Evolutionary conservation across 2,113 vertebrate genomes (phyloP), one percentile per base, ranked within the genome.

Genomic region (Pelecanoides urinatrix): DNA sequence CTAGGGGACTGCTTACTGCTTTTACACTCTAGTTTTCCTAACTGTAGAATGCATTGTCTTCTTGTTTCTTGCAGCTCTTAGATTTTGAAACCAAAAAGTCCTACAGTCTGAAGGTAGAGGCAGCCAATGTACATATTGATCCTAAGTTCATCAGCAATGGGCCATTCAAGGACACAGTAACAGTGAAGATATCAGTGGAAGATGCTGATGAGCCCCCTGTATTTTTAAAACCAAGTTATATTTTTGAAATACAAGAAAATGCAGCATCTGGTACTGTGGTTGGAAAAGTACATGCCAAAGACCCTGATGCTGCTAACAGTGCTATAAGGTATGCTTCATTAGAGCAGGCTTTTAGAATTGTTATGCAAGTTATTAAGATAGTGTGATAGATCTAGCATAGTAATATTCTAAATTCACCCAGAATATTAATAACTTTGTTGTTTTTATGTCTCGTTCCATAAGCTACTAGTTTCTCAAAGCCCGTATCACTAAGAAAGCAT

Each of bases 121-220:
- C 99, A n/a, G 98, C 98, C 91, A 99, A 99, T 42, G 97, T 98
- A 17, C 98, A 99, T 38, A 96, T 99, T 15, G 99, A 99, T 95
- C 97, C 99, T 1, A 99, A 99, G 27, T 99, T 99, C 95, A 98
- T 99, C 68, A 99, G 98, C 94, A 99, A 99, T 26, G 99, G 99
- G n/a, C 99, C 99, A 3, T 99, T 99, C 91, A 99, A 99, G 96
- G 99, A 99, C 90, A 99, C 99, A 0, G 99, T 99, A 76, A 99
- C 99, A 0, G 98, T 99, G 90, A 99, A 99, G 98, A 98, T 99
- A 25, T 94, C 97, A 1, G 99, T 99, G 86, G 99, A 99, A 96
- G 99, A 99, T 55, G 99, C 99, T 6, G 99, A 99, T 5, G 99
- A 99, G 93, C 99, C 99, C 2, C 99, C 99, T 0, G 98, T 98